Evolutionary conservation across 2,797 vertebrate species (phyloP).

Genomic region (Tenualosa thibaudeaui): DNA sequence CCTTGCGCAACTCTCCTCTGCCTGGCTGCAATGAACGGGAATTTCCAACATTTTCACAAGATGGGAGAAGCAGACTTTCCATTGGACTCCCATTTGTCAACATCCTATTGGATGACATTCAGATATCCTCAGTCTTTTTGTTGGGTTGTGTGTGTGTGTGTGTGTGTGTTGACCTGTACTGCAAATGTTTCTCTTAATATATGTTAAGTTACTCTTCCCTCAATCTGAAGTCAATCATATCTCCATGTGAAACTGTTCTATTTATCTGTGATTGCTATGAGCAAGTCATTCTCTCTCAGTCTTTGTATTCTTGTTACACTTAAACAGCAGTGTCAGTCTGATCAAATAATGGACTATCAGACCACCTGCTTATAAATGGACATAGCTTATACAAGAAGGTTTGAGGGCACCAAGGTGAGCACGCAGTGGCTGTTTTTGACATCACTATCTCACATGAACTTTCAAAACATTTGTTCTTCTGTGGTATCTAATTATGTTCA

Average conservation of each 20-base stretch:
- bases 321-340: not conserved
- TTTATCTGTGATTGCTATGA: constrained; percentile 10
- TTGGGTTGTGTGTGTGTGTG: not conserved
- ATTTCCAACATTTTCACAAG: not conserved
- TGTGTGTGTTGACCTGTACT: constrained; percentile 12
- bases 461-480: constrained; percentile 9
- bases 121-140: not conserved
- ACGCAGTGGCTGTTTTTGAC: not conserved
- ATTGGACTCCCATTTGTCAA: not conserved
- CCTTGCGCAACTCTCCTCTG: constrained; percentile 14
- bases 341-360: not conserved
- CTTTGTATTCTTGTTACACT: not conserved
- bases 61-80: constrained; percentile 21
- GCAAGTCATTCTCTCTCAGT: constrained; percentile 1
- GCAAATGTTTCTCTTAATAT: constrained; percentile 16
- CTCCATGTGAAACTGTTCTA: not conserved
- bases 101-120: not conserved
- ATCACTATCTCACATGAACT: constrained; percentile 5
- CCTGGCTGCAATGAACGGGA: constrained; percentile 1
- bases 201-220: constrained; percentile 8
- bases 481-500: not conserved
- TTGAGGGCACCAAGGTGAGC: not conserved
- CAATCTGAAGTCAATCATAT: constrained; percentile 17
- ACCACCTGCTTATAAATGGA: not conserved
- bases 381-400: not conserved